Conservation (phyloP, 1,140 invertebrate species). For the Drosophila simulans region DNA sequence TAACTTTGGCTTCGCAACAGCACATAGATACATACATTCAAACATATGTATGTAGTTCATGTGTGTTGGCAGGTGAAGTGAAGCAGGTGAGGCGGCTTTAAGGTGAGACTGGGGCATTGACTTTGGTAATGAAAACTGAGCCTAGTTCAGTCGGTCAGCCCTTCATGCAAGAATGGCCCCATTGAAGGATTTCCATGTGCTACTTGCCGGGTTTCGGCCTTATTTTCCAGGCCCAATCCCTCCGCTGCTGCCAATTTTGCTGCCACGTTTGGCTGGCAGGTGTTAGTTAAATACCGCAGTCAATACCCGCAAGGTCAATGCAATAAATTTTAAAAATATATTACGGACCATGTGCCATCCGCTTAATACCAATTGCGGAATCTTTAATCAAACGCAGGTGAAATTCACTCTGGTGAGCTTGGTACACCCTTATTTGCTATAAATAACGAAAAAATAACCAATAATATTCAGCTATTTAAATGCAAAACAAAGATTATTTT, state of each 20-base stretch:
- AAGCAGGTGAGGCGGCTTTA: constrained; percentile 29
- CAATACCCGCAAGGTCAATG: constrained; percentile 38
- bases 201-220: constrained; percentile 7
- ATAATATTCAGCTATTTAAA: too few species aligned
- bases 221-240: background rate
- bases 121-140: constrained; percentile 69
- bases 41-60: background rate
- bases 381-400: background rate
- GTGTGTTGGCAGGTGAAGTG: background rate
- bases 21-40: background rate
- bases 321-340: constrained; percentile 40
- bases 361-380: constrained; percentile 18
- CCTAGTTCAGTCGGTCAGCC: constrained; percentile 25
- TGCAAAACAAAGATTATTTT: too few species aligned
- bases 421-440: background rate
- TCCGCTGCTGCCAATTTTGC: background rate
- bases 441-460: background rate
- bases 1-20: constrained; percentile 43
- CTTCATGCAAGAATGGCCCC: constrained; percentile 74
- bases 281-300: constrained; percentile 51
- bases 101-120: constrained; percentile 58
- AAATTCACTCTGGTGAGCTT: background rate
- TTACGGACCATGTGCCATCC: constrained; percentile 17
- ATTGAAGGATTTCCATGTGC: constrained; percentile 49
- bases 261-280: constrained; percentile 9